Evolutionary conservation across 2,113 vertebrate species (phyloP), one percentile per base, ranked within the genome.

Genomic region (Caretta caretta): DNA sequence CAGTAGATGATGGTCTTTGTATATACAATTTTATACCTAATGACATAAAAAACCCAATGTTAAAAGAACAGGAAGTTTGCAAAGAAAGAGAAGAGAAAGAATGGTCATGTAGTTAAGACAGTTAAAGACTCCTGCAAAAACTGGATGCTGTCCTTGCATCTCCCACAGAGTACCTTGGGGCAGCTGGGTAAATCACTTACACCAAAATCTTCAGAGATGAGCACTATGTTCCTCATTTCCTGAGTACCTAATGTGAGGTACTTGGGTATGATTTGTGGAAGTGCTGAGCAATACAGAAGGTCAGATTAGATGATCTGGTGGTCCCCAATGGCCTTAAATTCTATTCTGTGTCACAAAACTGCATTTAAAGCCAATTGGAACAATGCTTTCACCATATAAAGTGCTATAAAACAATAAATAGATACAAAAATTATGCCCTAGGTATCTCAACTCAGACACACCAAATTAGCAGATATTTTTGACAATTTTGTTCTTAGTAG

Each of bases 1-100:
- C 79, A 91, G 86, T 57, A 93, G 54, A 83, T 89, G 54, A 93
- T 94, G 78, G 16, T 87, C 5, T 94, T 93, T 94, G 65, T 69
- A 69, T n/a, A n/a, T 16, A 69, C 4, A n/a, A n/a, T 8, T 35
- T 19, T 20, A 69, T 31, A n/a, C 35, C 17, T n/a, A n/a, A 69
- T 19, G 35, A 69, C 14, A 69, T 8, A 69, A 69, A n/a, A n/a
- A 69, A 35, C 13, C 35, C 17, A 57, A 69, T n/a, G 35, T 69
- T 69, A 69, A 69, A 20, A 69, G 35, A n/a, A 69, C 16, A 69
- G 8, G 16, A 69, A 69, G 65, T 69, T 69, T 69, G 35, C 35
- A 69, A n/a, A 69, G 35, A 69, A 69, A 69, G 65, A 69, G 17
- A 69, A 69, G 65, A 69, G 35, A 69, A 69, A 69, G 65, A 69